Base-by-base conservation (phyloP, 2,797 vertebrate genomes). In the Acanthornis magna region DNA sequence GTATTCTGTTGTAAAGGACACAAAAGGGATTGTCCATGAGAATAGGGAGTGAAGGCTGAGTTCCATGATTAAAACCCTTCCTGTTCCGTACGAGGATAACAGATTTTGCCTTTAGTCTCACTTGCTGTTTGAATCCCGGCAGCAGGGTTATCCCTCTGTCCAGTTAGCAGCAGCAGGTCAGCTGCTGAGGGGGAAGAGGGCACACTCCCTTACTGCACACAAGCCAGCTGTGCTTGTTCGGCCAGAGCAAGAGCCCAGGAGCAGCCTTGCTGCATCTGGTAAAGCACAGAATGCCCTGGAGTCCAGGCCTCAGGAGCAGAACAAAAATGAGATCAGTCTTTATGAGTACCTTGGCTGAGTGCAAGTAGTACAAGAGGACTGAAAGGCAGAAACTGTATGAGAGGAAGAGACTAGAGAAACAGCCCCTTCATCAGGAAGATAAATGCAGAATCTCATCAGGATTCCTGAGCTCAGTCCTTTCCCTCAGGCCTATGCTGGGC, bases 201-300 rank as follows among this genome's bases (percentile, higher is more conserved):
- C 58, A 40, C 23, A 4, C 4, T 58, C 18, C 34, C 20, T 45
- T 9, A 4, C 8, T 65, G 48, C n/a, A 21, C 36, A 7, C 8
- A 43, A 43, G 58, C 7, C 45, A 62, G 55, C 54, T 1, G 0
- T 1, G 5, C 72, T 60, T 8, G 29, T 11, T 43, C 10, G 0
- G 53, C 20, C 42, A 8, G n/a, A 72, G 29, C 5, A 0, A 30
- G 85, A 55, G 42, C 36, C 40, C 38, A 7, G 21, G 43, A 43
- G 62, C 47, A 63, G 58, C n/a, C 30, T 19, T 16, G 43, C 58
- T 61, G 18, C 14, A 0, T 16, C 2, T 22, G 47, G 57, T 47
- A 47, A 58, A 81, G 84, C 43, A n/a, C 17, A 2, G 58, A 73
- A n/a, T 4, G 0, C 22, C 54, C 67, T 29, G 38, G 43, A 32